Percentiles rank a stretch among this genome's conserved stretches.
These are phyloP conservation scores for Actenoides lindsayi DNA, from an alignment of 2,113 vertebrate genomes.

Conservation along the genomic window DNA sequence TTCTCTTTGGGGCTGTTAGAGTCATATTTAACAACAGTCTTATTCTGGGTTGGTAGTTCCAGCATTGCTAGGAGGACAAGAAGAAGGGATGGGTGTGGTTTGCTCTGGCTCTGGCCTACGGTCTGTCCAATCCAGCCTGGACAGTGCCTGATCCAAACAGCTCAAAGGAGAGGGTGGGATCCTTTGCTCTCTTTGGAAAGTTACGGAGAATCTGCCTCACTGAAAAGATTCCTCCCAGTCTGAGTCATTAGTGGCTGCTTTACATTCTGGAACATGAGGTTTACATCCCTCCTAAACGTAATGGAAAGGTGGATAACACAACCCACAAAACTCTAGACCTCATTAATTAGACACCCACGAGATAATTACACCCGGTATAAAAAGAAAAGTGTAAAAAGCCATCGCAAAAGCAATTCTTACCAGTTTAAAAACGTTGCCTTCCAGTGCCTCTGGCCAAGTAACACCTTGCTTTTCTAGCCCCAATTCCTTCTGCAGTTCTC, in stretches of 20 bases:
- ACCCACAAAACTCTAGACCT: neutral
- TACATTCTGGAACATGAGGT: neutral
- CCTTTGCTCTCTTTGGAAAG: neutral
- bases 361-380: neutral
- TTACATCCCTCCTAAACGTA: neutral
- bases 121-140: neutral
- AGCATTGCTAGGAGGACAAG: neutral
- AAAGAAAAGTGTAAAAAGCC: neutral
- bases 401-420: neutral
- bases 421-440: neutral
- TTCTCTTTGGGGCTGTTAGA: neutral
- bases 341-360: conserved; percentile 47
- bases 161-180: neutral
- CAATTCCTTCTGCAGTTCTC: neutral
- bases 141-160: neutral
- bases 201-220: neutral
- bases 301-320: neutral
- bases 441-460: neutral
- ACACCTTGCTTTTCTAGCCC: neutral
- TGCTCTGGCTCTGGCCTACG: neutral
- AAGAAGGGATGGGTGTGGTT: neutral
- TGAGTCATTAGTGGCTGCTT: neutral
- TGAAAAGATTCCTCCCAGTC: neutral
- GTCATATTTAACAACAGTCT: neutral
- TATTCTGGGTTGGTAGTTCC: neutral